Evolutionary conservation across 2,888 invertebrate genomes (phyloP), one percentile per base, ranked within the genome.

Genomic region (Sesia apiformis): DNA sequence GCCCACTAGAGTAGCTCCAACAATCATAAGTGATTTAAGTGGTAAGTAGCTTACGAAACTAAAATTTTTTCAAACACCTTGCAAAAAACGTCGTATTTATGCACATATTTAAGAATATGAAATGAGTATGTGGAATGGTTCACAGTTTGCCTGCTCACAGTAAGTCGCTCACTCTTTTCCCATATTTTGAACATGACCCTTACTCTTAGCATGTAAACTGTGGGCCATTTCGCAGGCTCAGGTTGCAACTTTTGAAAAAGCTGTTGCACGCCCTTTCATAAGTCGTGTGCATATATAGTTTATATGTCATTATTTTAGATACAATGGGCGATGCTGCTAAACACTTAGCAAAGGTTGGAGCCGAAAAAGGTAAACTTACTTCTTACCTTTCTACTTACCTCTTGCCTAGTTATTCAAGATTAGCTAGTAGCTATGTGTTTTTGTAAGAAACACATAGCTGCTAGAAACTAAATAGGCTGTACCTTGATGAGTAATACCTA

Each of bases 341-440:
- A 42, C 78, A 79, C 67, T 71, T 85, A 51, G 82, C 81, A 5
- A 77, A 72, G 60, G 39, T 64, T 42, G 84, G 79, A 56, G 57
- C 58, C 3, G 72, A 70, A 53, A 83, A 77, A 75, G 82, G 84
- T 78, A 66, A 56, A 40, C 42, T 8, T n/a, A 43, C 43, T 41
- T 41, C 5, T 41, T 23, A 1, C 23, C 23, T 23, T 23, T 23
- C 23, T 23, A 23, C 23, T 23, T 23, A 23, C 23, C 23, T 23
- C 23, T 23, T 23, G 23, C 41, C 41, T 41, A 41, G 5, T 41
- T 41, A 43, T 6, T 42, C 3, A 42, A 42, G 42, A 42, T 42
- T 23, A 23, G 23, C 23, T 23, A 23, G 2, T 2, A 23, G 23
- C 23, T 23, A 23, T 23, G 23, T 23, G 23, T 23, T 23, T 23